Conservation (phyloP, 2,113 vertebrate species). For the Nycticebus coucang region DNA sequence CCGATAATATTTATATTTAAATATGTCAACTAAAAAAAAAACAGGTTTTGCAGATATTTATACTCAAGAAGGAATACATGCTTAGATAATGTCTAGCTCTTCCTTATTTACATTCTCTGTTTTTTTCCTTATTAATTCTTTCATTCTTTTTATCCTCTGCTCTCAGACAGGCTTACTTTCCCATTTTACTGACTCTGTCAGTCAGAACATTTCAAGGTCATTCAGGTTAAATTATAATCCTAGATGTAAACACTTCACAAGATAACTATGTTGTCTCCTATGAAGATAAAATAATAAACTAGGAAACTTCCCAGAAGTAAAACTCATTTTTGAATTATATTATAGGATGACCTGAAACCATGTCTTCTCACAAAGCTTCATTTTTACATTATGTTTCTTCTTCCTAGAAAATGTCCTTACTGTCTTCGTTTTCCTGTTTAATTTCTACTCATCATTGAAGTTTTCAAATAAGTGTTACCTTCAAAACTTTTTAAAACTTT, state of each 20-base stretch:
- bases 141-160: not conserved
- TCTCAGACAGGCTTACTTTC: not conserved
- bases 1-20: not conserved
- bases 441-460: not conserved
- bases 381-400: slow-evolving; percentile 3
- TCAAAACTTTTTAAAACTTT: not conserved
- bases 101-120: not conserved
- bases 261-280: not conserved
- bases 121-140: not conserved
- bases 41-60: not conserved
- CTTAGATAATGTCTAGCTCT: not conserved
- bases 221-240: not conserved
- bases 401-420: not conserved
- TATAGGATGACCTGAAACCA: not conserved
- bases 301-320: not conserved
- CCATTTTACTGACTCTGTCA: not conserved
- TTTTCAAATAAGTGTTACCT: not conserved
- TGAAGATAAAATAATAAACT: not conserved
- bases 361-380: not conserved
- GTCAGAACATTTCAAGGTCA: not conserved
- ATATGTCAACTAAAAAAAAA: not conserved
- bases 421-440: not conserved
- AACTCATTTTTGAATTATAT: not conserved
- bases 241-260: not conserved
- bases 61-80: not conserved